These are phyloP conservation scores for Parasteatoda tepidariorum DNA, from an alignment of 1,140 invertebrate genomes.

Conservation along the genomic window DNA sequence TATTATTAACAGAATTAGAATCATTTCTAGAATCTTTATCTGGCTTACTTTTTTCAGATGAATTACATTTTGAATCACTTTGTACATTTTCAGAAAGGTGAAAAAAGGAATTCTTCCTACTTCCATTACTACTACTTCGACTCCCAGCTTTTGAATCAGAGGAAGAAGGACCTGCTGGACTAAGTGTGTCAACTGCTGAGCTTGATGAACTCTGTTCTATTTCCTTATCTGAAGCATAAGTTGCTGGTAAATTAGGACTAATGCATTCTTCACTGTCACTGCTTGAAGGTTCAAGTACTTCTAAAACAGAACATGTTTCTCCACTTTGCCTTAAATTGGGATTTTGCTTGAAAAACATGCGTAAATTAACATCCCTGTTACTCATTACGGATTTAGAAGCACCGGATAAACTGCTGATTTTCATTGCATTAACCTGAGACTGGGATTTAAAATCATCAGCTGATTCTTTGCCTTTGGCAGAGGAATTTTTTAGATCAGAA, in stretches of 20 bases:
- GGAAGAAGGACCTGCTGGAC: conserved; percentile 40
- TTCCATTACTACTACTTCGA: conserved; percentile 47
- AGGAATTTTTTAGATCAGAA: background rate
- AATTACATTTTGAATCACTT: background rate
- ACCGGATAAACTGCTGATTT: too few relatives aligned
- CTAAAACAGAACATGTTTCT: conserved; percentile 67
- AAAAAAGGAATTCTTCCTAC: background rate
- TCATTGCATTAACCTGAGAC: background rate
- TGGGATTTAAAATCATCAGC: background rate
- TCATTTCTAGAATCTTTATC: conserved; percentile 4
- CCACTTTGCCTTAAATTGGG: conserved; percentile 53
- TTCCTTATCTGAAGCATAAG: conserved; percentile 35
- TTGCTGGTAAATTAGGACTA: background rate
- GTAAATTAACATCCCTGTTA: conserved; percentile 52
- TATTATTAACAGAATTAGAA: background rate
- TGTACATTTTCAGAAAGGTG: background rate
- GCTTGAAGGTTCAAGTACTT: conserved; percentile 67
- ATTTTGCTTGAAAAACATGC: conserved; percentile 58
- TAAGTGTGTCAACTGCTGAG: conserved; percentile 46
- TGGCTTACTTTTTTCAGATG: conserved; percentile 6
- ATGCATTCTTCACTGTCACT: conserved; percentile 61
- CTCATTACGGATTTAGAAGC: background rate
- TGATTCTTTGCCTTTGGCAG: background rate
- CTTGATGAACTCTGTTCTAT: conserved; percentile 52
- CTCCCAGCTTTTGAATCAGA: conserved; percentile 53